These are phyloP conservation scores for Molothrus aeneus DNA, from an alignment of 2,797 vertebrate species.

Conservation along the genomic window DNA sequence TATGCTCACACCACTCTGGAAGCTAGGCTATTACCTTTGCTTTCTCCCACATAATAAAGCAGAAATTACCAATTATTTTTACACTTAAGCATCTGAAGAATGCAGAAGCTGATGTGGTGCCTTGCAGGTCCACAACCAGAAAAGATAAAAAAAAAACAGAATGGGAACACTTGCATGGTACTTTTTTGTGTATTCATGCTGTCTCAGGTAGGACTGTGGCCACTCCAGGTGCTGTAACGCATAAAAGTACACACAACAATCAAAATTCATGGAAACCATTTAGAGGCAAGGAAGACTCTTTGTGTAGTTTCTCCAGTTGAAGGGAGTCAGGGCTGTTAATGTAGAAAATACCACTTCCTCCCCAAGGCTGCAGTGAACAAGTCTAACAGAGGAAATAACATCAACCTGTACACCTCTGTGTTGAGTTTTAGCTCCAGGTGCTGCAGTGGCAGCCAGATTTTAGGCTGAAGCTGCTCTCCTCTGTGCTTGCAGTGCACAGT, in stretches of 20 bases:
- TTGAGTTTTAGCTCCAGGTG: not conserved
- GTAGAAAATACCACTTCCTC: not conserved
- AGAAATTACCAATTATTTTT: not conserved
- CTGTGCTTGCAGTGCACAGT: not conserved
- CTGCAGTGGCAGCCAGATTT: not conserved
- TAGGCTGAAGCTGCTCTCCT: not conserved
- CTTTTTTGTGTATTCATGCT: not conserved
- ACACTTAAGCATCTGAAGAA: not conserved
- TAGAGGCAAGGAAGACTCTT: not conserved
- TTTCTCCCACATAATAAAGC: not conserved
- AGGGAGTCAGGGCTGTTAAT: not conserved
- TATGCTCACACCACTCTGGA: not conserved
- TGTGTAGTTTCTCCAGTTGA: not conserved
- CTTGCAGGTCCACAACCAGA: not conserved
- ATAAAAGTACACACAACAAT: not conserved
- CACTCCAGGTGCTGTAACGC: not conserved
- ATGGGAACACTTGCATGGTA: not conserved
- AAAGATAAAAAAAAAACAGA: not conserved
- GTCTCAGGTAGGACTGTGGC: not conserved
- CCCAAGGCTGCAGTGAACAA: not conserved
- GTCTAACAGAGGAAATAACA: not conserved
- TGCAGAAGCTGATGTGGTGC: not conserved
- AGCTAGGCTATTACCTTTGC: not conserved
- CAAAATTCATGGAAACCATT: not conserved
- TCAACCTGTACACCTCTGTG: not conserved